phyloP scores from a whole-genome alignment of 2,888 invertebrate genomes.

The Lasioglossum calceatum region DNA sequence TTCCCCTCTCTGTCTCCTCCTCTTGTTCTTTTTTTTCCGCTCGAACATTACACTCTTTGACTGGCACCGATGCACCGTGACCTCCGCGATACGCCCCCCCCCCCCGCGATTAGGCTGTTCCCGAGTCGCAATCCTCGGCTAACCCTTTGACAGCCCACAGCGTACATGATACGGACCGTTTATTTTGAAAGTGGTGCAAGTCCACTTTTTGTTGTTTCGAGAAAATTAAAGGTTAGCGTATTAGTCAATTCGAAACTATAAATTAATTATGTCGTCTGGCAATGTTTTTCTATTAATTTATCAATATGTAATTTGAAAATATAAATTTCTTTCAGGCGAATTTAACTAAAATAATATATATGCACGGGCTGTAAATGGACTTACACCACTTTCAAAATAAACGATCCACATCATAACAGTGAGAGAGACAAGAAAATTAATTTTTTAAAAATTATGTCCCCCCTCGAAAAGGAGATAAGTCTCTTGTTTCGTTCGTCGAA shows the following conservation, averaged over 20 bases:
- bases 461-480: neutral
- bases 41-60: neutral
- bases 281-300: too few species aligned
- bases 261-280: too few species aligned
- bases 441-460: too few species aligned
- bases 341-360: too few species aligned
- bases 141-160: neutral
- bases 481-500: neutral
- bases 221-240: too few species aligned
- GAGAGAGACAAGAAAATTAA: neutral
- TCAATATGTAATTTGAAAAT: too few species aligned
- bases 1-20: conserved; percentile 15
- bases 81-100: neutral
- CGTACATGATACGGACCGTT: neutral
- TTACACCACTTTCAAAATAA: too few species aligned
- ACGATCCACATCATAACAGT: neutral
- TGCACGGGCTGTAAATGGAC: too few species aligned
- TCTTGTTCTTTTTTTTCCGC: neutral
- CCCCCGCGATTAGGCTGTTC: neutral
- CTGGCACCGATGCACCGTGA: neutral
- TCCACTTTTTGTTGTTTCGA: too few species aligned
- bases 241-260: too few species aligned
- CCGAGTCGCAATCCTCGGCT: neutral
- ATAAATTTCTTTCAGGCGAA: too few species aligned
- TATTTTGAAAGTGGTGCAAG: too few species aligned